Percentiles rank a stretch among this genome's conserved stretches.
Evolutionary conservation across 2,888 invertebrate genomes (phyloP).

Genomic region (Synanthedon myopaeformis): DNA sequence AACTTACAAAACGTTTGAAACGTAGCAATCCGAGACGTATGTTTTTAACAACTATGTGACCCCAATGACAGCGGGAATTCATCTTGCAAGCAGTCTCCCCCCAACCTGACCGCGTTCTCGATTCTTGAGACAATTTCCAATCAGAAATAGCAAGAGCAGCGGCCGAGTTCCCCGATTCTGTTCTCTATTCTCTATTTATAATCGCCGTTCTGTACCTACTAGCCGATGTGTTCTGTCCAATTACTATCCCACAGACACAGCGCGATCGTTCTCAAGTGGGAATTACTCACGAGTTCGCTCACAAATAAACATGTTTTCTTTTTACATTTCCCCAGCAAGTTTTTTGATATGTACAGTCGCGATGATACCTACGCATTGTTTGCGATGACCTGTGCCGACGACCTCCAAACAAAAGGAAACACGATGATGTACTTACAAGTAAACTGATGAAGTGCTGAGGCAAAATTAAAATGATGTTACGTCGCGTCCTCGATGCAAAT

Average conservation of each 20-base stretch:
- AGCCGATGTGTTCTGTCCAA: conserved; percentile 36
- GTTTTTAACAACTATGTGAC: conserved; percentile 25
- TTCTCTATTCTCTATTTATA: conserved; percentile 53
- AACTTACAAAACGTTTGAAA: conserved; percentile 17
- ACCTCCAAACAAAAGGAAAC: background rate
- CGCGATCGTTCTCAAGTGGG: conserved; percentile 28
- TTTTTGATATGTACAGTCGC: conserved; percentile 33
- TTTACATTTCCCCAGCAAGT: conserved; percentile 16
- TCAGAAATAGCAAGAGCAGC: conserved; percentile 57
- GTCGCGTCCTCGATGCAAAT: no score
- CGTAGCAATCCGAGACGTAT: conserved; percentile 21
- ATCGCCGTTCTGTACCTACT: conserved; percentile 28
- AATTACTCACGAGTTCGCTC: conserved; percentile 27
- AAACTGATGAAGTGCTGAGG: no score
- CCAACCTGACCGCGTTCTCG: conserved; percentile 45
- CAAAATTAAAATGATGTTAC: no score
- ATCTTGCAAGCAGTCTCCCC: conserved; percentile 24
- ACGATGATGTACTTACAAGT: no score
- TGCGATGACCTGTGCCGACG: background rate
- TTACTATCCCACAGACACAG: conserved; percentile 30
- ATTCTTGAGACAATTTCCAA: conserved; percentile 38
- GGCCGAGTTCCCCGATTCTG: conserved; percentile 45
- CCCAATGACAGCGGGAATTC: conserved; percentile 35
- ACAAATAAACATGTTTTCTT: conserved; percentile 22
- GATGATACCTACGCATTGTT: conserved; percentile 21